Percentiles rank a stretch among this genome's conserved stretches.
Evolutionary conservation across 1,140 invertebrate species (phyloP).

Genomic region (Drosophila biarmipes): DNA sequence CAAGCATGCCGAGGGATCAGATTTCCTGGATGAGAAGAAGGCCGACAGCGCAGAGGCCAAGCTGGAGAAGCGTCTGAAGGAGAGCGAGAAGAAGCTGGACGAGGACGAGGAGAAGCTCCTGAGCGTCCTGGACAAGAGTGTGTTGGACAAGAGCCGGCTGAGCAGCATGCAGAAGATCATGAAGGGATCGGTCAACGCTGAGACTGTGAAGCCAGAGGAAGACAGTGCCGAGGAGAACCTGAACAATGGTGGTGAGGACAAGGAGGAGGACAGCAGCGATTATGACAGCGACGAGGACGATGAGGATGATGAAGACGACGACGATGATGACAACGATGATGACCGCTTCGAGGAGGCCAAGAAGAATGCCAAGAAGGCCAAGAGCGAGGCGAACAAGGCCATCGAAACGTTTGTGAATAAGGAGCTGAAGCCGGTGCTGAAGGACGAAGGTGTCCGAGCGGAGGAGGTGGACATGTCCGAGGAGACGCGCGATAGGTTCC

Average conservation of each 20-base stretch:
- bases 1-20: slow-evolving; percentile 50
- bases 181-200: slow-evolving; percentile 79
- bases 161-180: slow-evolving; percentile 85
- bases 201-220: slow-evolving; percentile 69
- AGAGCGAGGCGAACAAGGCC: slow-evolving; percentile 18
- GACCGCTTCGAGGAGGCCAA: slow-evolving; percentile 69
- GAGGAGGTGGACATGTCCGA: slow-evolving; percentile 83
- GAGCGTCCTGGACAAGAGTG: slow-evolving; percentile 72
- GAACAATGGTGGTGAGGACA: slow-evolving; percentile 84
- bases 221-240: slow-evolving; percentile 79
- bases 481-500: slow-evolving; percentile 78
- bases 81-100: slow-evolving; percentile 84
- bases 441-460: slow-evolving; percentile 60
- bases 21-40: slow-evolving; percentile 35
- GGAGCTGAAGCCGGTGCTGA: slow-evolving; percentile 52
- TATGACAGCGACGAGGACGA: slow-evolving; percentile 66
- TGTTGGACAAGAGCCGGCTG: slow-evolving; percentile 65
- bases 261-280: slow-evolving; percentile 61
- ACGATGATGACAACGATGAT: slow-evolving; percentile 67
- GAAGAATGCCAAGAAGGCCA: slow-evolving; percentile 52
- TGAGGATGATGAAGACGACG: slow-evolving; percentile 55
- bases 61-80: slow-evolving; percentile 68
- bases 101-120: slow-evolving; percentile 79
- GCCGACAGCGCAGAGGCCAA: slow-evolving; percentile 61
- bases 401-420: slow-evolving; percentile 40